phyloP scores from a whole-genome alignment of 2,113 vertebrate species.

The Neolamprologus cancellatus region DNA sequence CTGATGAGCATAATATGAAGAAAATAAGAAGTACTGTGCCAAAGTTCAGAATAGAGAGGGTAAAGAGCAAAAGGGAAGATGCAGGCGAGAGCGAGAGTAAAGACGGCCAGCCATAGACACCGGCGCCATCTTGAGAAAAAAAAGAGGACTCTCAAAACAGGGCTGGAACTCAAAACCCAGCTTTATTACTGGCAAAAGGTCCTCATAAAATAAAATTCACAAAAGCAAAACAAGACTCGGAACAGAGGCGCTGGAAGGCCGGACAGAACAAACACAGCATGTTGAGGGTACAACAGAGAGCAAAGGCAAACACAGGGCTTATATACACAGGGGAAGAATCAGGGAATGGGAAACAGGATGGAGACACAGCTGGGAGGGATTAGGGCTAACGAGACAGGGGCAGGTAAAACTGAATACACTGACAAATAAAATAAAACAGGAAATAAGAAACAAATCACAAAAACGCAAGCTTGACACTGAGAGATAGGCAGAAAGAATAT shows the following conservation, averaged over 20 bases:
- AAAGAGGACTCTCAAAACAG: not conserved
- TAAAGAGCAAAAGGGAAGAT: not conserved
- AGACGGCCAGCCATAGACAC: not conserved
- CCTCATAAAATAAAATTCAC: not conserved
- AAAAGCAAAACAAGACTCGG: not conserved
- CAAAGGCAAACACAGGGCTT: not conserved
- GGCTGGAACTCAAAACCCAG: not conserved
- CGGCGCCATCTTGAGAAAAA: not conserved
- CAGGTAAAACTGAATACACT: not conserved
- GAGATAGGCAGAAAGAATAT: not conserved
- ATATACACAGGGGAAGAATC: not conserved
- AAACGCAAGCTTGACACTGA: not conserved
- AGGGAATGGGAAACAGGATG: not conserved
- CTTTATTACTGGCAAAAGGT: not conserved
- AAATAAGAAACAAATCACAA: not conserved
- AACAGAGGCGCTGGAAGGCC: not conserved
- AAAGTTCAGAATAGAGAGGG: not conserved
- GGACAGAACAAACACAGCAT: not conserved
- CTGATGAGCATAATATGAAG: not conserved
- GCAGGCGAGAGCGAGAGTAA: not conserved
- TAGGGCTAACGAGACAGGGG: not conserved
- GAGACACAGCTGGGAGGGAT: not conserved
- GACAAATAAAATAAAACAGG: not conserved
- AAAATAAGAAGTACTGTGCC: not conserved
- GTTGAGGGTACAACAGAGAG: not conserved